Evolutionary conservation across 2,113 vertebrate species (phyloP).

Genomic region (Oenanthe oenanthe): DNA sequence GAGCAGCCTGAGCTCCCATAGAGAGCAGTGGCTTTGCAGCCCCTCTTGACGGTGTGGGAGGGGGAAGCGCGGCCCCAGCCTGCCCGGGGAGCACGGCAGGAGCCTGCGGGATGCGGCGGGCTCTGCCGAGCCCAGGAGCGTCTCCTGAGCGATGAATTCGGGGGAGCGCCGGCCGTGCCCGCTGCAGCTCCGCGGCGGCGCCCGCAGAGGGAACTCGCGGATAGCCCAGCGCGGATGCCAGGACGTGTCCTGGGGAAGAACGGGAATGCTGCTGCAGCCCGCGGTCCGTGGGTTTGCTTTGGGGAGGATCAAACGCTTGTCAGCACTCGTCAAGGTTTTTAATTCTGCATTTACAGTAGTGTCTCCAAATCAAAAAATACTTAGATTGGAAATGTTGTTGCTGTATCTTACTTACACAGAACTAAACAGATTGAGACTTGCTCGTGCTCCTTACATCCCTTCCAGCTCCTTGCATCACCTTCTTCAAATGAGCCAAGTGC

Average conservation of each 20-base stretch:
- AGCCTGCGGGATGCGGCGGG: fast-evolving
- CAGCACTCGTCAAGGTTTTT: neutral
- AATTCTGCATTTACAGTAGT: neutral
- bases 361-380: neutral
- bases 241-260: fast-evolving
- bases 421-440: fast-evolving
- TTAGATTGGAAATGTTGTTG: neutral
- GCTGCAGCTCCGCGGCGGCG: fast-evolving
- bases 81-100: neutral
- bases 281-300: neutral
- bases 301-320: neutral
- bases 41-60: neutral
- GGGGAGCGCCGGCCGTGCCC: fast-evolving
- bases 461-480: neutral
- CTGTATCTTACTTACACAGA: neutral
- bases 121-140: too few species aligned
- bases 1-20: neutral
- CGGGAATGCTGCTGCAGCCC: neutral
- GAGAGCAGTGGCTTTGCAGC: fast-evolving
- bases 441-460: neutral
- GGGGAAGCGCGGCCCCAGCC: neutral
- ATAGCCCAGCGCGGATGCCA: fast-evolving
- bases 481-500: neutral
- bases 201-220: neutral
- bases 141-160: fast-evolving